Base-by-base conservation (phyloP, 1,140 invertebrate species). In the Cylas formicarius region DNA sequence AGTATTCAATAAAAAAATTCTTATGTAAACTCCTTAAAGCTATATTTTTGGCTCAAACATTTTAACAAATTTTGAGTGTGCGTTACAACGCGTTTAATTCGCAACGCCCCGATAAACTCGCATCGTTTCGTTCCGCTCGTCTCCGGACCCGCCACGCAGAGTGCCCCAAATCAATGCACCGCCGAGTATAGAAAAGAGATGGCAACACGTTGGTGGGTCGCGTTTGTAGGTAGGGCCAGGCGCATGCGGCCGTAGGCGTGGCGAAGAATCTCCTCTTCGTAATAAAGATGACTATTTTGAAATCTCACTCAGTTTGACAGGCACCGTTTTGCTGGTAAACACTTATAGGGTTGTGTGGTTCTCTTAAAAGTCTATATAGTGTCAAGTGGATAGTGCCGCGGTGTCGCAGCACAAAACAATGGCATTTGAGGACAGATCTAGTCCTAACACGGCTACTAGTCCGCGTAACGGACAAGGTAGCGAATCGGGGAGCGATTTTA, bases 251-350 rank as follows among this genome's bases (percentile, higher is more conserved):
- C 35, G 55, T 43, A 44, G 60, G 60, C 62, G 60, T 48, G 44
- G 58, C 49, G 32, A 21, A 32, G 29, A 29, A 36, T 50, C 53
- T 50, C 55, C 50, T 50, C 44, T 44, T 41, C 41, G 62, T 66
- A 64, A 66, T 66, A 66, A 66, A 66, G 64, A 66, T 66, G 61
- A 66, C 61, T 66, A 66, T 66, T 66, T 63, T 66, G 64, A 66
- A 66, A 65, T 60, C 64, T 66, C 57, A 66, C 64, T 66, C 64
- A 66, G 62, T 66, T 60, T 66, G 64, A 66, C 64, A 66, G 61
- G 55, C 58, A n/a, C 56, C 61, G 60, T 62, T 64, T 61, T 57
- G 54, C 53, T 56, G 60, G 62, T 61, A 57, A 63, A 55, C 58
- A 62, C 56, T 63, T 54, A 56, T 55, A 29, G 34, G 14, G 18